These are phyloP conservation scores for Carcharodon carcharias DNA, from an alignment of 2,797 vertebrate species.

Conservation along the genomic window DNA sequence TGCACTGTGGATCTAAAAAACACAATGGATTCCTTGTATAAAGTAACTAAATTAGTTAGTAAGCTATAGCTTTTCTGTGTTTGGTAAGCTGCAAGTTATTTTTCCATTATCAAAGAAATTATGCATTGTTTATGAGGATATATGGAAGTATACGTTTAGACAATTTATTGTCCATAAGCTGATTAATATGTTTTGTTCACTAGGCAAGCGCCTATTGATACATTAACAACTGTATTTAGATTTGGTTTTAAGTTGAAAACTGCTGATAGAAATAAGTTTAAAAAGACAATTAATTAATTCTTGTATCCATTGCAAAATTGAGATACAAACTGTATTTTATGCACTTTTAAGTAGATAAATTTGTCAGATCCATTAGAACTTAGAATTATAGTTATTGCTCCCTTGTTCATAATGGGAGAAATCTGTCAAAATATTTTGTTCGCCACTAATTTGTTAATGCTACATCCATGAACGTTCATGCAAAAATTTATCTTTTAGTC, in stretches of 20 bases:
- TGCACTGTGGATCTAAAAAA: slow-evolving; percentile 61
- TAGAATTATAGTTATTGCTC: neutral
- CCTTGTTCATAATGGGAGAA: neutral
- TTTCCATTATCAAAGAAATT: neutral
- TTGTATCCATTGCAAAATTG: neutral
- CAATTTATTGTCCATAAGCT: neutral
- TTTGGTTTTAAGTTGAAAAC: slow-evolving; percentile 3
- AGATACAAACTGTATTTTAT: neutral
- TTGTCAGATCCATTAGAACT: neutral
- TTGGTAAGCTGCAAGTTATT: neutral
- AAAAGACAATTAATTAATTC: slow-evolving; percentile 1
- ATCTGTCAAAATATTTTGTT: neutral
- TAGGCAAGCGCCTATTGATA: neutral
- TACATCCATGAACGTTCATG: neutral
- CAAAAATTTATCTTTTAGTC: neutral
- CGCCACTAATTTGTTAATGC: neutral
- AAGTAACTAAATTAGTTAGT: slow-evolving; percentile 50
- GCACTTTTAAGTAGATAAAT: neutral
- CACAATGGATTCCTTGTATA: slow-evolving; percentile 57
- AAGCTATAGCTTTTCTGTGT: slow-evolving; percentile 3
- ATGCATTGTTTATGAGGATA: neutral
- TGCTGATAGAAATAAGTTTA: neutral
- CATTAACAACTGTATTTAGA: neutral
- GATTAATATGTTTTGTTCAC: neutral
- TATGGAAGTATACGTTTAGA: neutral